Evolutionary conservation across 2,888 invertebrate species (phyloP), one percentile per base, ranked within the genome.

Genomic region (Drosophila multiciliata): DNA sequence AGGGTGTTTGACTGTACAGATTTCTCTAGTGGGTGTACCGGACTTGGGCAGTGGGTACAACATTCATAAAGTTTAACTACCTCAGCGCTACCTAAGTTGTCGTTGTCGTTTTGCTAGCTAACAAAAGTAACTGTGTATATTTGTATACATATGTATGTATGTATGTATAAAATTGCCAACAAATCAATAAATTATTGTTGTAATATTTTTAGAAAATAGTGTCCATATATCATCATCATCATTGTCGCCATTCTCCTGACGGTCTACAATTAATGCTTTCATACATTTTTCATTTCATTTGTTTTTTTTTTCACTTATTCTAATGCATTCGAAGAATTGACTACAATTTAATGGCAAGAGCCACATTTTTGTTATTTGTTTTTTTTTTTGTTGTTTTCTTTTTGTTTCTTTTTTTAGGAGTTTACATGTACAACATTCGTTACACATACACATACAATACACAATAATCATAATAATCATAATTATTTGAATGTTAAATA

Each of bases 371-470:
- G 50, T 58, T 59, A 68, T 70, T 69, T 36, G 48, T 63, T 63
- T 58, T 6, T 38, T 45, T 59, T 35, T 48, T 49, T n/a, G 11
- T 23, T 50, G 59, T 53, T 48, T 15, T 65, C 55, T 66, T 66
- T 23, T 66, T 68, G 48, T n/a, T 62, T 62, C 64, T 65, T 65
- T 54, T 42, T 57, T 63, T 36, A 70, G 52, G 74, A 81, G 63
- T 66, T 83, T 81, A 75, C 67, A 68, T 80, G 80, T 89, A 84
- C 78, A 89, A 76, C 84, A 82, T 88, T 76, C 70, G 83, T 79
- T 89, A 84, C 89, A 89, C 82, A 89, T 87, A 84, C 89, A 85
- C 85, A 85, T 84, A 76, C 89, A 85, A 84, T 87, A 84, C 85
- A 79, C 85, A 85, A 87, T 89, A 84, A 81, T 81, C 70, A 84